Evolutionary conservation across 2,888 invertebrate genomes (phyloP).

Genomic region (Sminthurides aquaticus): DNA sequence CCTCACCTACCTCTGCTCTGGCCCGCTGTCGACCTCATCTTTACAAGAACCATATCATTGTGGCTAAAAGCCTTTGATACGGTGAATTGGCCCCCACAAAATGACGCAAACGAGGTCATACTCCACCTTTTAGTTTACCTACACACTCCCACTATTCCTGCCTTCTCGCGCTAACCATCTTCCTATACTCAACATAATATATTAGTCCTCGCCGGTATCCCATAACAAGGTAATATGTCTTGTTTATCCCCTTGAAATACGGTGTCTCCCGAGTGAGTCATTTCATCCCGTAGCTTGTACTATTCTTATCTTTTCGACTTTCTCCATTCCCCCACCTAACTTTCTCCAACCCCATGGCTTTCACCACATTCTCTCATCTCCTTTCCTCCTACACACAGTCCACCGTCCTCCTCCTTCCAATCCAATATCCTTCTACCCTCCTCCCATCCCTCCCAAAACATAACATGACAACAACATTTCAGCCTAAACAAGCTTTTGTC

Average conservation of each 20-base stretch:
- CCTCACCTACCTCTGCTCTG: too few species aligned
- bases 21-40: too few species aligned
- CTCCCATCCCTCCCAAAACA: conserved; percentile 4
- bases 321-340: not conserved
- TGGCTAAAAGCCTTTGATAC: too few species aligned
- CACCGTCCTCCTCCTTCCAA: conserved; percentile 10
- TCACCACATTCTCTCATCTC: conserved; percentile 10
- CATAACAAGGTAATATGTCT: conserved; percentile 39
- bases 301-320: conserved; percentile 4
- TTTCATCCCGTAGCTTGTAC: conserved; percentile 18
- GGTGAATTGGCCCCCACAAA: too few species aligned
- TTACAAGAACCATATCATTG: too few species aligned
- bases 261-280: conserved; percentile 37
- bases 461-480: conserved; percentile 14
- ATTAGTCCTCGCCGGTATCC: conserved; percentile 1
- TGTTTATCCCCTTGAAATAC: conserved; percentile 42
- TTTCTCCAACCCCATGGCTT: not conserved
- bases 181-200: too few species aligned
- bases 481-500: conserved; percentile 15
- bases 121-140: too few species aligned
- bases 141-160: too few species aligned
- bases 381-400: conserved; percentile 11
- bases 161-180: too few species aligned
- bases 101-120: too few species aligned
- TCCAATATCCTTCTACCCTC: conserved; percentile 20